Base-by-base conservation (phyloP, 2,797 vertebrate species). In the Diplodus puntazzo region DNA sequence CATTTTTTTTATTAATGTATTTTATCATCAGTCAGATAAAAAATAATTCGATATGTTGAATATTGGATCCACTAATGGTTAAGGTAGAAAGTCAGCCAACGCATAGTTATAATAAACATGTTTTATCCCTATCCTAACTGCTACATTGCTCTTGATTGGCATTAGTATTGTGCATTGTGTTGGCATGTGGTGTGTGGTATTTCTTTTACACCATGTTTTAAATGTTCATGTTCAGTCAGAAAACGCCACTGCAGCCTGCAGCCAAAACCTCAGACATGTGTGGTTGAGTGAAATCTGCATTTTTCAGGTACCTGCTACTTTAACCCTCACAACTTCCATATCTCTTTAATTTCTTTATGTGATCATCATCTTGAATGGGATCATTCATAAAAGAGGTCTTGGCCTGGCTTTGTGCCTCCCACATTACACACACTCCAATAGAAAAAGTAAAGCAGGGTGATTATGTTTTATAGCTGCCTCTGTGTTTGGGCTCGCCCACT, bases 291-390 rank as follows among this genome's bases (percentile, higher is more conserved):
- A 21, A 39, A 54, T 72, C 11, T 59, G 61, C 18, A 27, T 27
- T 60, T 73, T 62, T n/a, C 16, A 63, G 48, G 30, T n/a, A 63
- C 30, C 42, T 64, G 53, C 39, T 70, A 66, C 18, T 65, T 49
- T 23, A 39, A 30, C 65, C 27, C 5, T 50, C 52, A n/a, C 39
- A 18, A 17, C 0, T 27, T 57, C 30, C 34, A 49, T 25, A 49
- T 27, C 55, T 60, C 58, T 65, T 8, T 46, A 30, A 25, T 67
- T 17, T 71, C 18, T 76, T 74, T 54, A 55, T 67, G 49, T 71
- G 62, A 69, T 64, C 50, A 55, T 58, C 69, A 80, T 57, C 63
- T 53, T 49, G 21, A 59, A 43, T 12, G 57, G 42, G 25, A 60
- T 23, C 18, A 63, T 39, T 0, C 13, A 76, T 78, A 73, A 73